Conservation (phyloP, 2,888 invertebrate genomes). For the Horisme vitalbata region DNA sequence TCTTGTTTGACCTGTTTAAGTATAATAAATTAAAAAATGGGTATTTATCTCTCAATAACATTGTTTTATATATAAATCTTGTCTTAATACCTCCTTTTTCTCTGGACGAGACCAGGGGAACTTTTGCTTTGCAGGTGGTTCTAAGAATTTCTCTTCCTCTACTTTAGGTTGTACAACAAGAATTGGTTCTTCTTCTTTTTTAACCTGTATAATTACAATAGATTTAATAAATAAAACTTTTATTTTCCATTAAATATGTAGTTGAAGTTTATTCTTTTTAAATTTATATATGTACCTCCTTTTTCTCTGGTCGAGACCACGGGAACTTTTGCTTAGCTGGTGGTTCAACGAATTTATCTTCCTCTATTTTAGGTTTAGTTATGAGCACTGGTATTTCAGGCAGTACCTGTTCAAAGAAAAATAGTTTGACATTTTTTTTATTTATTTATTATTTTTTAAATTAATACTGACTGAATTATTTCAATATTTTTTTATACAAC, state of each 20-base stretch:
- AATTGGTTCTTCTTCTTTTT: conserved; percentile 20
- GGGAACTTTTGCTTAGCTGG: conserved; percentile 32
- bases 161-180: conserved; percentile 12
- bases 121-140: conserved; percentile 29
- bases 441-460: no score
- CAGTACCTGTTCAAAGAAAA: neutral
- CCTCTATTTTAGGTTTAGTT: conserved; percentile 10
- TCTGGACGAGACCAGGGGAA: conserved; percentile 33
- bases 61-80: neutral
- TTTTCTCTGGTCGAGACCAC: conserved; percentile 31
- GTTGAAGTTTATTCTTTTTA: no score
- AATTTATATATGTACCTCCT: no score
- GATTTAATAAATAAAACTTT: no score
- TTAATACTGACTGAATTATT: no score
- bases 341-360: conserved; percentile 20
- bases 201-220: conserved; percentile 28
- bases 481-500: conserved; percentile 19
- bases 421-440: neutral
- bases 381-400: conserved; percentile 11
- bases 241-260: no score
- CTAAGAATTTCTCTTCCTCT: conserved; percentile 15
- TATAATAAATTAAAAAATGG: neutral
- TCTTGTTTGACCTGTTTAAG: conserved; percentile 34
- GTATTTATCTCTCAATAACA: neutral
- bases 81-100: conserved; percentile 23